Conservation (phyloP, 2,797 vertebrate genomes). For the Xerus rutilus region DNA sequence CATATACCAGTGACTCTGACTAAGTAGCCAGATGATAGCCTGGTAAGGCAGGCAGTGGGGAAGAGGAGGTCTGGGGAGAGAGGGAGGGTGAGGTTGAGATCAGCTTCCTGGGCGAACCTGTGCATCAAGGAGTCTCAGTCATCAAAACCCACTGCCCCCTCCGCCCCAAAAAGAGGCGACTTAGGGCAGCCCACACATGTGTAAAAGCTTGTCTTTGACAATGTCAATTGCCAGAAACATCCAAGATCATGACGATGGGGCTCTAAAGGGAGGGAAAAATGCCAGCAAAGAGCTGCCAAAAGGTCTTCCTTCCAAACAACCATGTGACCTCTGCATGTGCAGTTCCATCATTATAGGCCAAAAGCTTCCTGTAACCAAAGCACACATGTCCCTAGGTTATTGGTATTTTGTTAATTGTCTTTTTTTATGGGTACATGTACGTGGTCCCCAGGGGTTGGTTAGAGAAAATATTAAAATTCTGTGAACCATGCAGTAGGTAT, state of each 20-base stretch:
- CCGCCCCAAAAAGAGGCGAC: background rate
- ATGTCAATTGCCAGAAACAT: background rate
- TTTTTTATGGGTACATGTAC: background rate
- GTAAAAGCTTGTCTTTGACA: background rate
- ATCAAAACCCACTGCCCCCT: background rate
- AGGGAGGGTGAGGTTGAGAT: background rate
- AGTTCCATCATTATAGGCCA: background rate
- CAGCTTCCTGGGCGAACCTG: background rate
- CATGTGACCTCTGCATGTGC: accelerated
- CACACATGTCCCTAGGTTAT: background rate
- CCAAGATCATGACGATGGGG: background rate
- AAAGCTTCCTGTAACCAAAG: background rate
- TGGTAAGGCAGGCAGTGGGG: background rate
- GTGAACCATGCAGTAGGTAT: background rate
- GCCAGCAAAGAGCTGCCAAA: background rate
- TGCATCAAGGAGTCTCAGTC: background rate
- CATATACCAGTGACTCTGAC: background rate
- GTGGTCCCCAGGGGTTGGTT: background rate
- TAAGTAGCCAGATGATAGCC: constrained; percentile 29
- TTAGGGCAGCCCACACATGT: background rate
- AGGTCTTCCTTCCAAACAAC: background rate
- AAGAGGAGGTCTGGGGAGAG: accelerated
- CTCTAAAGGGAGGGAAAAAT: background rate
- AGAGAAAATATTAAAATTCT: background rate
- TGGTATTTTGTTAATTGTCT: background rate